Evolutionary conservation across 1,140 invertebrate species (phyloP).

Genomic region (Thaumetopoea pityocampa): DNA sequence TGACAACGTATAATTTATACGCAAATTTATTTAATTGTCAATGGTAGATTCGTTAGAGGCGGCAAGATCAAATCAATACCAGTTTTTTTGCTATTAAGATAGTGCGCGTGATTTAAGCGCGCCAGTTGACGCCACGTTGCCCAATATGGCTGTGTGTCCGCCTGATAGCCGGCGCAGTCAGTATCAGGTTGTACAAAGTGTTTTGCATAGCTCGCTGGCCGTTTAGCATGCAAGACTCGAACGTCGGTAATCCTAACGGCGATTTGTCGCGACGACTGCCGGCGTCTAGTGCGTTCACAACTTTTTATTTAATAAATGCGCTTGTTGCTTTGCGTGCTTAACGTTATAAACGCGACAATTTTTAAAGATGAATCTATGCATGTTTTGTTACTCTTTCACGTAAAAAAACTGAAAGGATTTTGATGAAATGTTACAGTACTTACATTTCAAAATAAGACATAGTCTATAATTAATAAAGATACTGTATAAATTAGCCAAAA

Average conservation of each 20-base stretch:
- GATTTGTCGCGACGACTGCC: slow-evolving; percentile 53
- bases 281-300: slow-evolving; percentile 29
- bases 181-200: slow-evolving; percentile 30
- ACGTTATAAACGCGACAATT: no score
- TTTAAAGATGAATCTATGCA: no score
- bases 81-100: slow-evolving; percentile 35
- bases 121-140: slow-evolving; percentile 29
- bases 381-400: no score
- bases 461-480: no score
- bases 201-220: slow-evolving; percentile 32
- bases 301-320: slow-evolving; percentile 19
- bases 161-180: slow-evolving; percentile 28
- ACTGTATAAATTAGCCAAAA: no score
- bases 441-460: no score
- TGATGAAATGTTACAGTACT: no score
- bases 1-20: slow-evolving; percentile 31
- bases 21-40: slow-evolving; percentile 37
- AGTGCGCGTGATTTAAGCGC: slow-evolving; percentile 26
- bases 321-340: no score
- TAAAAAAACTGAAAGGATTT: no score
- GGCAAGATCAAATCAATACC: slow-evolving; percentile 22
- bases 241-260: slow-evolving; percentile 42
- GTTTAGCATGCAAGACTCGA: slow-evolving; percentile 53
- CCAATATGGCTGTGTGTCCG: slow-evolving; percentile 41
- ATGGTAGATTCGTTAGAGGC: slow-evolving; percentile 35